Conservation (phyloP, 2,113 vertebrate genomes). For the Mellivora capensis region DNA sequence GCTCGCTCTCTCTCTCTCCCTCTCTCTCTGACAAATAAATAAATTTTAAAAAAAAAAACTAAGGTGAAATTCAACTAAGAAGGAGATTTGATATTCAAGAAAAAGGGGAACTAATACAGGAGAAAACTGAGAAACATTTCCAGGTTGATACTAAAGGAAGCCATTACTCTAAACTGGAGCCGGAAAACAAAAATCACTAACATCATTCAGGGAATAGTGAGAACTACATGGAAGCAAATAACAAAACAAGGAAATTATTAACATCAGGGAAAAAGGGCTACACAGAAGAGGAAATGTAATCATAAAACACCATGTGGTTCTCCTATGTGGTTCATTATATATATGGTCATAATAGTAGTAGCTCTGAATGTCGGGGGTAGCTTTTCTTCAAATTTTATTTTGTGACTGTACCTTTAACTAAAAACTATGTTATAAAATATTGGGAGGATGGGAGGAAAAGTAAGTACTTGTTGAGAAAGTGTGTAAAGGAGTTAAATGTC, state of each 20-base stretch:
- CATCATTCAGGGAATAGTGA: neutral
- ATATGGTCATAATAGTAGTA: neutral
- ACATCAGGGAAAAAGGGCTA: neutral
- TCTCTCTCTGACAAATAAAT: no score
- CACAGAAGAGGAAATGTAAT: neutral
- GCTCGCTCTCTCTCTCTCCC: no score
- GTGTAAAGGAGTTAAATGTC: neutral
- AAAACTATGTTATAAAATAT: constrained; percentile 1
- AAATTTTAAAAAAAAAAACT: no score
- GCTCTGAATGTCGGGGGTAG: neutral
- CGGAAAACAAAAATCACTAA: neutral
- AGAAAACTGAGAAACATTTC: neutral
- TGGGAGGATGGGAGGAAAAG: neutral
- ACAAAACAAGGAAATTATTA: neutral
- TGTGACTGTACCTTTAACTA: neutral
- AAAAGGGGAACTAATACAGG: neutral
- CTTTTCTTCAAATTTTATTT: constrained; percentile 25
- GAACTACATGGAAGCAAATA: neutral
- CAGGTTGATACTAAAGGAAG: neutral
- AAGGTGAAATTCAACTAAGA: neutral
- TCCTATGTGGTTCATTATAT: neutral
- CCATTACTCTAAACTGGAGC: neutral
- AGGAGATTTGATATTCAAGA: neutral
- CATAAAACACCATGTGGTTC: neutral
- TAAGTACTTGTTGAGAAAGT: neutral